phyloP scores from a whole-genome alignment of 2,888 invertebrate genomes.

The Acronicta leporina region DNA sequence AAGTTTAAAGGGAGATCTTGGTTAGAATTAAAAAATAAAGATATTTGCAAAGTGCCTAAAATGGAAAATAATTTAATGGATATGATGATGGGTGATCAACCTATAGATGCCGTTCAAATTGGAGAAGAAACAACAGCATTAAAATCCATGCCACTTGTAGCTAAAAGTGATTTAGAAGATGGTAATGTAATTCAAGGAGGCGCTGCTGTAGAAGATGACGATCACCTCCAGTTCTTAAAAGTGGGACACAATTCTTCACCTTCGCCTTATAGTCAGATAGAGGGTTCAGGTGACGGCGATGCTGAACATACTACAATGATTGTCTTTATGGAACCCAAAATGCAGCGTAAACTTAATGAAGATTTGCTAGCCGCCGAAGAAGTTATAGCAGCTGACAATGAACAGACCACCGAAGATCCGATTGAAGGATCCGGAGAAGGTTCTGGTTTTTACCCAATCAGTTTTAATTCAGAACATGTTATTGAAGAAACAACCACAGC shows the following conservation, averaged over 20 bases:
- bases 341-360: constrained; percentile 55
- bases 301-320: constrained; percentile 81
- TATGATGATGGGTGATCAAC: constrained; percentile 91
- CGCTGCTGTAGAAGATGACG: constrained; percentile 75
- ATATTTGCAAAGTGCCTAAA: constrained; percentile 85
- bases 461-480: constrained; percentile 48
- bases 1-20: constrained; percentile 87
- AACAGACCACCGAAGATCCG: constrained; percentile 73
- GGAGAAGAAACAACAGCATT: constrained; percentile 78
- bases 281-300: constrained; percentile 81
- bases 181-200: constrained; percentile 77
- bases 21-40: constrained; percentile 88
- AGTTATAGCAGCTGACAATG: constrained; percentile 65
- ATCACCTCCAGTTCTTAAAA: constrained; percentile 78
- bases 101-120: constrained; percentile 79
- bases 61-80: constrained; percentile 80
- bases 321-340: constrained; percentile 63
- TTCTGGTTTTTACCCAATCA: constrained; percentile 68
- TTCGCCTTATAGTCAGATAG: constrained; percentile 67
- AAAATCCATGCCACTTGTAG: constrained; percentile 78
- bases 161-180: constrained; percentile 78
- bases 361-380: constrained; percentile 67
- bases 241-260: constrained; percentile 68
- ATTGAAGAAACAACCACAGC: constrained; percentile 62
- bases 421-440: constrained; percentile 81